Evolutionary conservation across 2,888 invertebrate genomes (phyloP), one percentile per base, ranked within the genome.

Genomic region (Sinodicranocentrus sp.): DNA sequence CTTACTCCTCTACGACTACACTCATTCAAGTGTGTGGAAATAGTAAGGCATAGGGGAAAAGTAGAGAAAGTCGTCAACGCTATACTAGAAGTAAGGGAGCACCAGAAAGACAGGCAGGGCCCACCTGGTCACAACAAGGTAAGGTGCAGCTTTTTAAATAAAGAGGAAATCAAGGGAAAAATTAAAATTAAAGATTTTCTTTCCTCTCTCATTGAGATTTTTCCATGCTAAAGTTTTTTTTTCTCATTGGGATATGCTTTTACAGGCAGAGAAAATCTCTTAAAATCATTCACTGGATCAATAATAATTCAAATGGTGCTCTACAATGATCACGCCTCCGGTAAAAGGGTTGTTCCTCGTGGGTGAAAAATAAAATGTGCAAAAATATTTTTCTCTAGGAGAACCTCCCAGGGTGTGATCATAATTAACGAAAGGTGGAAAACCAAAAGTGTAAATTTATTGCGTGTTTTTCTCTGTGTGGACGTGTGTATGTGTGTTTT

Each of bases 71-170:
- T 63, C 44, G 39, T 19, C 44, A 61, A 43, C 21, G 43, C 26
- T 73, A 43, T 63, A 44, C 19, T 59, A 73, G 73, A 15, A 73
- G 73, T 13, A 61, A 73, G 73, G 65, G 54, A 52, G 75, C 65
- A 76, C 23, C 52, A 26, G 19, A 52, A 44, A 44, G 65, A 63
- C 75, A 76, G 73, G 63, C 73, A 73, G 75, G 75, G 61, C 75
- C 75, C 75, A 76, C 75, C 75, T 76, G 75, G 75, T 65, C 44
- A 61, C 23, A 6, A 21, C n/a, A 48, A 48, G 48, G 48, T 10
- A 48, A 48, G 6, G 13, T n/a, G 13, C 39, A 39, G 13, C 39
- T 8, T 39, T 39, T 39, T 39, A 39, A 8, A n/a, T n/a, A n/a
- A n/a, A n/a, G n/a, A n/a, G n/a, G n/a, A n/a, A n/a, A n/a, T n/a